phyloP scores from a whole-genome alignment of 2,888 invertebrate species.

The Gerosis bhagava region DNA sequence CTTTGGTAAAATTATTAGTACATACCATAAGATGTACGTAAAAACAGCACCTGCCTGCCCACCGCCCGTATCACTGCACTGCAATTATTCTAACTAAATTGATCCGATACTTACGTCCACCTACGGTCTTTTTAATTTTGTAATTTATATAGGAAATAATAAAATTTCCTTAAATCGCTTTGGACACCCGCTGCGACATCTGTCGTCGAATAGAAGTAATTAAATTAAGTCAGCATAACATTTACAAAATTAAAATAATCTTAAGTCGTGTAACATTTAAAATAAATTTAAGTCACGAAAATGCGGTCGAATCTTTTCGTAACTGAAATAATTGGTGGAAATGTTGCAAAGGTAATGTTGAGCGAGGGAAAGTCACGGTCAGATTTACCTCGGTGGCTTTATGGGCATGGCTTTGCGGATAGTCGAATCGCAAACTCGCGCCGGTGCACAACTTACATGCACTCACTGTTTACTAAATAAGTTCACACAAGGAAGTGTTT shows the following conservation, averaged over 20 bases:
- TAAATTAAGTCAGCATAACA: no score
- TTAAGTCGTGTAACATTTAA: constrained; percentile 1
- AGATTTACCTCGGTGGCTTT: constrained; percentile 43
- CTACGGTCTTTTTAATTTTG: no score
- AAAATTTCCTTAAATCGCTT: no score
- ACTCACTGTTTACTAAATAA: not conserved
- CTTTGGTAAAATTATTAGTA: no score
- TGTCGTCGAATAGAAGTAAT: not conserved
- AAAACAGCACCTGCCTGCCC: no score
- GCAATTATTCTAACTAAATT: no score
- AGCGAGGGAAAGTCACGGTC: constrained; percentile 71
- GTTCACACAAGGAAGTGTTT: constrained; percentile 4
- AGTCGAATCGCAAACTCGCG: constrained; percentile 53
- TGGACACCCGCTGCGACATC: not conserved
- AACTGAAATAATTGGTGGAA: constrained; percentile 42
- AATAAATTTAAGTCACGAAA: constrained; percentile 4
- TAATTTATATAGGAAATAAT: no score
- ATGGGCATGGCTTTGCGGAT: constrained; percentile 33
- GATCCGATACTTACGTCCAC: no score
- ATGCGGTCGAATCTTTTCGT: constrained; percentile 9
- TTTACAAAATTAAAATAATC: no score
- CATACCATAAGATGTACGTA: no score
- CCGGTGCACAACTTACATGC: constrained; percentile 23
- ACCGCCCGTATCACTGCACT: no score
- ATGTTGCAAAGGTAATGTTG: constrained; percentile 37